phyloP scores from a whole-genome alignment of 2,888 invertebrate genomes.

The Drosophila limbata region DNA sequence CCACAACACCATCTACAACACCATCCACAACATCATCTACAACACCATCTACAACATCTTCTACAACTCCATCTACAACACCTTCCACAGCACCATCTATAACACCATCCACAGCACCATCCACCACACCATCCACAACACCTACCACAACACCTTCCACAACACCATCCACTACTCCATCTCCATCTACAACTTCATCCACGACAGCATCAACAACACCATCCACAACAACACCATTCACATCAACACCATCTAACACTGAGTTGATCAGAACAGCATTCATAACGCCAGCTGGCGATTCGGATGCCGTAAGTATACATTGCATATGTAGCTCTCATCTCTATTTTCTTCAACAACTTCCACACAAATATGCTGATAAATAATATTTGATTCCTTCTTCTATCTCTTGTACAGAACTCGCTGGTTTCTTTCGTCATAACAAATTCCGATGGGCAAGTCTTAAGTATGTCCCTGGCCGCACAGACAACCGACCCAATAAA shows the following conservation, averaged over 20 bases:
- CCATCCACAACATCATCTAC: too few relatives aligned
- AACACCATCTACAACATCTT: background rate
- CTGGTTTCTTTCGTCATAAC: slow-evolving; percentile 28
- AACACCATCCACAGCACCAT: background rate
- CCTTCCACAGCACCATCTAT: background rate
- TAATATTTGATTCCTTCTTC: background rate
- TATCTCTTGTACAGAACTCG: slow-evolving; percentile 17
- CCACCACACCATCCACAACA: background rate
- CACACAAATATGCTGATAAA: too few relatives aligned
- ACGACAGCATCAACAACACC: background rate
- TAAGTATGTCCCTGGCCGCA: slow-evolving; percentile 18
- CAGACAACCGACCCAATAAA: slow-evolving; percentile 28
- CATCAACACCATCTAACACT: background rate
- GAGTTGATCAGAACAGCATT: background rate
- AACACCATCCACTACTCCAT: slow-evolving; percentile 7
- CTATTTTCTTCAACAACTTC: background rate
- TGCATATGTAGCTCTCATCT: background rate
- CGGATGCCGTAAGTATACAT: slow-evolving; percentile 29
- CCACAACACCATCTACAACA: too few relatives aligned
- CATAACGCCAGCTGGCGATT: background rate
- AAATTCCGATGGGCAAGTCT: slow-evolving; percentile 18
- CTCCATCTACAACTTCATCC: background rate
- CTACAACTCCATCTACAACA: background rate
- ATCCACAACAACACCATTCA: background rate
- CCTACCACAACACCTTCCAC: background rate